phyloP scores from a whole-genome alignment of 2,113 vertebrate species.

The Bos indicus region DNA sequence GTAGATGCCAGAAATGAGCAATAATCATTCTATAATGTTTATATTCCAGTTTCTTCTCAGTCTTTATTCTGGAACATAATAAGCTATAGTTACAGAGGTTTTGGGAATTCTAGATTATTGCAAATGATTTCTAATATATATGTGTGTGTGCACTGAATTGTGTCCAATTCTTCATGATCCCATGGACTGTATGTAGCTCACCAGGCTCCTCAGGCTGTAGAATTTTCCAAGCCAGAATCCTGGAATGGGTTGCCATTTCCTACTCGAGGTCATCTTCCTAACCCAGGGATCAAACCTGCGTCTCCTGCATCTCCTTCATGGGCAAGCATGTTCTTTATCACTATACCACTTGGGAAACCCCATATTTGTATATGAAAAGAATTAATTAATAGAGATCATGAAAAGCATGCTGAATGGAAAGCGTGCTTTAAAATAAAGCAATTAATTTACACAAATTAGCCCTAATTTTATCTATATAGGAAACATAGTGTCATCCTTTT shows the following conservation, averaged over 20 bases:
- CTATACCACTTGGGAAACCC: background rate
- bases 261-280: background rate
- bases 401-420: background rate
- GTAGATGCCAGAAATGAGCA: background rate
- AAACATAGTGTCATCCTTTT: conserved; percentile 16
- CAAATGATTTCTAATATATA: background rate
- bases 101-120: background rate
- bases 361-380: background rate
- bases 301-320: background rate
- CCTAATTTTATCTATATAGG: background rate
- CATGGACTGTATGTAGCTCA: background rate
- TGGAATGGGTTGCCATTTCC: background rate
- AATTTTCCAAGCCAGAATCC: background rate
- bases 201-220: background rate
- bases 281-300: background rate
- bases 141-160: background rate
- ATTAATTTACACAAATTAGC: background rate
- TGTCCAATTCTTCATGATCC: background rate
- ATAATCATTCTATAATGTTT: background rate
- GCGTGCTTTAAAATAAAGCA: background rate
- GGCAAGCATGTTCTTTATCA: background rate
- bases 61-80: background rate
- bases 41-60: background rate
- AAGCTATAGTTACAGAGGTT: background rate
- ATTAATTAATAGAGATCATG: background rate